Evolutionary conservation across 1,140 invertebrate genomes (phyloP).

Genomic region (Drosophila virilis): DNA sequence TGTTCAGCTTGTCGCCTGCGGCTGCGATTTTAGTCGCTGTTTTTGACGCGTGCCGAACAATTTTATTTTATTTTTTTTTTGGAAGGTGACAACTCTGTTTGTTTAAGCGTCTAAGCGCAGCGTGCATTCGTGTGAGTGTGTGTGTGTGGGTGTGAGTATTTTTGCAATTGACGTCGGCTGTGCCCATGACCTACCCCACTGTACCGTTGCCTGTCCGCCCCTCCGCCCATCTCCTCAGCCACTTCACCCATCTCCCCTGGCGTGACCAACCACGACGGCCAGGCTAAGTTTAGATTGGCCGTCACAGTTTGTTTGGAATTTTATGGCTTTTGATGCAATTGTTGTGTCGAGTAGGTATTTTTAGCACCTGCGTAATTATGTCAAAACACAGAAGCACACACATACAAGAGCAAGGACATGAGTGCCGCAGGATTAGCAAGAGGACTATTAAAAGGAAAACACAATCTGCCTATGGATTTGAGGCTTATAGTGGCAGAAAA

Average conservation of each 20-base stretch:
- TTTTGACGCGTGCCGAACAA: conserved; percentile 45
- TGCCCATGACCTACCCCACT: conserved; percentile 12
- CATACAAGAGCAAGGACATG: background rate
- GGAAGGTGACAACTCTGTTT: conserved; percentile 38
- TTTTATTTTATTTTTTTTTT: conserved; percentile 19
- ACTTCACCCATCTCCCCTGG: too few relatives aligned
- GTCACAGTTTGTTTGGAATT: conserved; percentile 5
- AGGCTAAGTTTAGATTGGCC: conserved; percentile 1
- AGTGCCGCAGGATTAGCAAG: too few relatives aligned
- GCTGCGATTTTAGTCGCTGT: conserved; percentile 27
- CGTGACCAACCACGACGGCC: background rate
- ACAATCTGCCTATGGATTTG: too few relatives aligned
- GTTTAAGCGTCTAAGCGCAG: conserved; percentile 55
- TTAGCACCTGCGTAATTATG: conserved; percentile 8
- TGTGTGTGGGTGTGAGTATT: background rate
- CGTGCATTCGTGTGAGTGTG: conserved; percentile 10
- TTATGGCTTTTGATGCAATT: conserved; percentile 13
- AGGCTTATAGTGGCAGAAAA: too few relatives aligned
- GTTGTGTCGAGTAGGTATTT: background rate
- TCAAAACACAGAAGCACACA: background rate
- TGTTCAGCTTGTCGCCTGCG: conserved; percentile 5
- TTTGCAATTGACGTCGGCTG: conserved; percentile 39
- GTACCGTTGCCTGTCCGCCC: background rate
- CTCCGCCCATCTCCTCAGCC: too few relatives aligned
- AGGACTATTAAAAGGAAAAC: too few relatives aligned